phyloP scores from a whole-genome alignment of 92 coral and sea anemone species.

The Siderastrea siderea region DNA sequence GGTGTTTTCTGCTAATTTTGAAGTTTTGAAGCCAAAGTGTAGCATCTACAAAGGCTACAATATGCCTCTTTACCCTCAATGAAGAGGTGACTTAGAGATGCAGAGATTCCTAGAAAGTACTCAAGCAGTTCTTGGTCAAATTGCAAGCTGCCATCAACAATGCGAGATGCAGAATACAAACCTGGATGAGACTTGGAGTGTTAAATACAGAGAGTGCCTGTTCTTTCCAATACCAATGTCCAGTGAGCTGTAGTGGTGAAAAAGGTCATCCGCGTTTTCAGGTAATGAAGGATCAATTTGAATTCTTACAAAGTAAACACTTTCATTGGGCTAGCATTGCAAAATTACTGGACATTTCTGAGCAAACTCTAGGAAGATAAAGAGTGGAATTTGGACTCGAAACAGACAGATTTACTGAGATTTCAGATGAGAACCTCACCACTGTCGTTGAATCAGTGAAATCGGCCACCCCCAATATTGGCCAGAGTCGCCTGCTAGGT shows the following conservation, averaged over 20 bases:
- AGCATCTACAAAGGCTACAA: neutral
- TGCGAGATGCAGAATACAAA: conserved; percentile 2
- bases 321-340: conserved; percentile 58
- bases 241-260: neutral
- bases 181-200: conserved; percentile 3
- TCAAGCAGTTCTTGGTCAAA: conserved; percentile 36
- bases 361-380: conserved; percentile 42
- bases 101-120: conserved; percentile 22
- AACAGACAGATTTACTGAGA: conserved; percentile 6
- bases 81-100: conserved; percentile 29
- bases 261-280: neutral
- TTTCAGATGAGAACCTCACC: conserved; percentile 13
- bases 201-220: conserved; percentile 6
- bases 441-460: conserved; percentile 18
- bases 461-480: conserved; percentile 26
- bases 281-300: conserved; percentile 44
- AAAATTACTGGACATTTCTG: conserved; percentile 47
- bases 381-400: conserved; percentile 23
- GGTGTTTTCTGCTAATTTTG: neutral
- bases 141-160: conserved; percentile 25
- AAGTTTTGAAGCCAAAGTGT: neutral
- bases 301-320: conserved; percentile 58
- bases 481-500: conserved; percentile 4
- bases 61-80: conserved; percentile 37
- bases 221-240: neutral